Evolutionary conservation across 2,888 invertebrate species (phyloP).

Genomic region (Phaonia tiefii): DNA sequence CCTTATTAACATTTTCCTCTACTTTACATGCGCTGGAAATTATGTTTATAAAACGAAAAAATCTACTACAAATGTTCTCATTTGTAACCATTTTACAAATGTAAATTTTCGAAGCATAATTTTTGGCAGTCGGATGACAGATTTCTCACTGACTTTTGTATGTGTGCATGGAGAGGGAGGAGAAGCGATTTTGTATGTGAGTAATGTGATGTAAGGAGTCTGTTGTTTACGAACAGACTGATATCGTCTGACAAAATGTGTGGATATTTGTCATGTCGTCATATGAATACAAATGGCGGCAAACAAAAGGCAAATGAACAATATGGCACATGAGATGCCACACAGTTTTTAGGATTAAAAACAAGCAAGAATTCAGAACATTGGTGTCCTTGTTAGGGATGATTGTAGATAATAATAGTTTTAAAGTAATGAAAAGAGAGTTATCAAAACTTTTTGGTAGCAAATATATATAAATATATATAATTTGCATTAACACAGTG

Average conservation of each 20-base stretch:
- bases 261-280: conserved; percentile 39
- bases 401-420: no score
- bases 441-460: no score
- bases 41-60: background rate
- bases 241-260: conserved; percentile 24
- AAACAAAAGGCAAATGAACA: conserved; percentile 29
- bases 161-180: no score
- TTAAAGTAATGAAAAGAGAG: no score
- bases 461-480: no score
- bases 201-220: conserved; percentile 23
- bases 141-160: conserved; percentile 4
- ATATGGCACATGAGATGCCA: background rate
- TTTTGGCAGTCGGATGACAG: conserved; percentile 50
- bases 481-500: no score
- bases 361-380: no score
- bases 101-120: conserved; percentile 28
- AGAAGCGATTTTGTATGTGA: conserved; percentile 3
- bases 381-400: no score
- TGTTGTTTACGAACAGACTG: background rate
- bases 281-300: conserved; percentile 40
- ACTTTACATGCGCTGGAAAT: background rate
- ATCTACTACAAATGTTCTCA: background rate
- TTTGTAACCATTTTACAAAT: background rate
- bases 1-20: background rate
- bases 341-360: no score